Evolutionary conservation across 2,113 vertebrate species (phyloP).

Genomic region (Rhodinocichla rosea): DNA sequence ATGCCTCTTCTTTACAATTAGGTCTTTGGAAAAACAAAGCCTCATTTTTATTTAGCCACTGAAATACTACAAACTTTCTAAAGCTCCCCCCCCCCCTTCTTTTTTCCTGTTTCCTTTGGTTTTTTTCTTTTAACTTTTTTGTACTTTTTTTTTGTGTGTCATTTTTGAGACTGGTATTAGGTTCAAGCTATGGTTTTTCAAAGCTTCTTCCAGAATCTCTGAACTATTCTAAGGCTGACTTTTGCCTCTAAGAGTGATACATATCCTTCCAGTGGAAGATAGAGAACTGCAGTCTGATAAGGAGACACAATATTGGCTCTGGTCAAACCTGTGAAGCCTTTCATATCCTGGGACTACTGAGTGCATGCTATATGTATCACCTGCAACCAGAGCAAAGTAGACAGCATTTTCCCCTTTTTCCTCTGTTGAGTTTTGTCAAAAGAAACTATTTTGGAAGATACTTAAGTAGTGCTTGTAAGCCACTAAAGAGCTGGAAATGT

Average conservation of each 20-base stretch:
- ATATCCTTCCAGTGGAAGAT: not conserved
- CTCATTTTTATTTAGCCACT: not conserved
- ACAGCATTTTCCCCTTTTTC: not conserved
- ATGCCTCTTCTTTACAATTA: not conserved
- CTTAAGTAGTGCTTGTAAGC: not conserved
- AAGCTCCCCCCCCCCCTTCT: fast-evolving
- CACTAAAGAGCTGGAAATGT: not conserved
- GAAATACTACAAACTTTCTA: not conserved
- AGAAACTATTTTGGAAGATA: not conserved
- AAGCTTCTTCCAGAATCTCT: not conserved
- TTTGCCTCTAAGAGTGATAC: not conserved
- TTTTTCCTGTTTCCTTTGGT: fast-evolving
- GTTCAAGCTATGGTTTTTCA: not conserved
- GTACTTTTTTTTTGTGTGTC: not conserved
- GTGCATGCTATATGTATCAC: not conserved
- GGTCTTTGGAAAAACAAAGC: not conserved
- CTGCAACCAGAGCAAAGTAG: not conserved
- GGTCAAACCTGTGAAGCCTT: not conserved
- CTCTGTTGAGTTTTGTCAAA: not conserved
- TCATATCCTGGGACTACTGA: not conserved
- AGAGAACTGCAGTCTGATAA: not conserved
- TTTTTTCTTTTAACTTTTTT: not conserved
- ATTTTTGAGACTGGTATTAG: not conserved
- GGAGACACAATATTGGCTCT: not conserved
- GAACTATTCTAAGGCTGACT: not conserved